Base-by-base conservation (phyloP, 2,888 invertebrate genomes). In the Chrysolina oricalcia region DNA sequence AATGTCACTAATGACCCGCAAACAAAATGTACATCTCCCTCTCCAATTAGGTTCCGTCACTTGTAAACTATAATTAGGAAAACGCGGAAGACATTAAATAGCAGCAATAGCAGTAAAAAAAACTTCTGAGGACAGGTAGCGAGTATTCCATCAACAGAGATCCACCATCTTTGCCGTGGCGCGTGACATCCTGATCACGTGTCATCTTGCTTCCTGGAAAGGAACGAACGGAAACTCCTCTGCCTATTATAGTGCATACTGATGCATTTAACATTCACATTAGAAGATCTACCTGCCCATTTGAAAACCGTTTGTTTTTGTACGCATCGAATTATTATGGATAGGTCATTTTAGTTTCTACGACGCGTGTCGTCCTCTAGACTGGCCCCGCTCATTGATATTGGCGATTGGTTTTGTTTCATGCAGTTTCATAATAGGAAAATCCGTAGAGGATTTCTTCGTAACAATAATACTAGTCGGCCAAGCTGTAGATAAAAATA, bases 141-240 rank as follows among this genome's bases (percentile, higher is more conserved):
- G 59, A 63, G 64, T 73, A 50, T 17, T 35, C 50, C 46, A 13
- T 50, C 48, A 23, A 21, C 65, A 40, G 70, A 65, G 71, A 72
- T 70, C 70, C 62, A 53, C 73, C 69, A 73, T 69, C 64, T 70
- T 72, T 40, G 59, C 65, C 40, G 15, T 19, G 69, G 62, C 64
- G 72, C 75, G 75, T 75, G 75, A 86, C 86, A 87, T 87, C 86
- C 86, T 84, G 84, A 78, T 85, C 87, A 87, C 87, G 87, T 86
- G 86, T 77, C 86, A 87, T 87, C 87, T 87, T 77, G 80, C 85
- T 87, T 87, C 87, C 87, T 83, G 83, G 86, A 87, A 87, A 86
- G 86, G 86, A 85, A 81, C 76, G 83, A 82, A 81, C 85, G 87
- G 87, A 87, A 87, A 86, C 81, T 79, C 78, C 80, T 74, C 78